phyloP scores from a whole-genome alignment of 2,888 invertebrate species.

The Cryptocheilus praepositus region DNA sequence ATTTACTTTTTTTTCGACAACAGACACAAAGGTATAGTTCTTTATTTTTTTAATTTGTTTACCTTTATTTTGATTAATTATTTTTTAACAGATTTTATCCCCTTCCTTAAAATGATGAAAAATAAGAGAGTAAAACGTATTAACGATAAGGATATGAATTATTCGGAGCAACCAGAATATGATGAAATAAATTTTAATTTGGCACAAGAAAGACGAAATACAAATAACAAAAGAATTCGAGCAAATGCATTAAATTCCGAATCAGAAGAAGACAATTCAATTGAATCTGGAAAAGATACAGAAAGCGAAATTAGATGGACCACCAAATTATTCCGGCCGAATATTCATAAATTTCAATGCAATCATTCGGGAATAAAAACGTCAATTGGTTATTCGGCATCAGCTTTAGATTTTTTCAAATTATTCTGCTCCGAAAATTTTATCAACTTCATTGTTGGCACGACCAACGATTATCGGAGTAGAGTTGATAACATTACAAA shows the following conservation, averaged over 20 bases:
- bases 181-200: slow-evolving; percentile 1
- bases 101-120: neutral
- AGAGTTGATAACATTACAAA: neutral
- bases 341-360: neutral
- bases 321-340: neutral
- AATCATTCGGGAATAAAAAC: neutral
- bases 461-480: slow-evolving; percentile 10
- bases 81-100: too few relatives aligned
- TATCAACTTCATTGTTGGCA: slow-evolving; percentile 7
- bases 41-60: slow-evolving; percentile 1
- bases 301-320: slow-evolving; percentile 1
- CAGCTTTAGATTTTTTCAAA: slow-evolving; percentile 9
- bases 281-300: neutral
- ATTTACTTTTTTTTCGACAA: slow-evolving; percentile 20
- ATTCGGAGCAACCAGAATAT: neutral
- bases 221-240: neutral
- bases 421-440: slow-evolving; percentile 16
- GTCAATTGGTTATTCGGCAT: neutral
- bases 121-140: neutral
- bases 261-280: neutral
- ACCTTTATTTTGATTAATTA: neutral
- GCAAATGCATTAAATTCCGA: neutral
- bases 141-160: neutral
- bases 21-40: slow-evolving; percentile 8
- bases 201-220: neutral